Percentiles rank a stretch among this genome's conserved stretches.
phyloP scores from a whole-genome alignment of 2,113 vertebrate genomes.

The Menidia beryllina region DNA sequence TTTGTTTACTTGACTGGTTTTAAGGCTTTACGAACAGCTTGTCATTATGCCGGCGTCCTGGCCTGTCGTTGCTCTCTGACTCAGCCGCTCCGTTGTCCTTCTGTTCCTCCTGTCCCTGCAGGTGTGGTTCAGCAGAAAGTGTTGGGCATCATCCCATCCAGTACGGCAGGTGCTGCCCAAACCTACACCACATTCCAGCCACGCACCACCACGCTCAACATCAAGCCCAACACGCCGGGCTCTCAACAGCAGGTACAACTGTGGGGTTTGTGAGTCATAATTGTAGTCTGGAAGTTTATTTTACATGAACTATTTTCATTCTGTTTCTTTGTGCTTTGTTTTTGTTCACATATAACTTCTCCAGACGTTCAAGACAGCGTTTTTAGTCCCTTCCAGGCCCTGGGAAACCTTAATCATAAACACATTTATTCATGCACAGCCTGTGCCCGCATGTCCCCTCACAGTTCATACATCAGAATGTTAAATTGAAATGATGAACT shows the following conservation, averaged over 20 bases:
- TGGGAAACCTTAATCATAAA: too few relatives aligned
- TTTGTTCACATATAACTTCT: not conserved
- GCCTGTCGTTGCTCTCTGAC: not conserved
- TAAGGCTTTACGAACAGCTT: not conserved
- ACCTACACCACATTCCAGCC: conserved; percentile 97
- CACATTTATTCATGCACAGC: too few relatives aligned
- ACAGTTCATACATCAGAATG: too few relatives aligned
- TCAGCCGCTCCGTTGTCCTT: not conserved
- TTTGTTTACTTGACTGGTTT: not conserved
- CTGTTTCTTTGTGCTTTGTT: not conserved
- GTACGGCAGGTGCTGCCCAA: conserved; percentile 87
- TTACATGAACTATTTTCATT: not conserved
- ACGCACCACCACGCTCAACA: conserved; percentile 91
- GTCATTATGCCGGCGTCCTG: too few relatives aligned
- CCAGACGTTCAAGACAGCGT: too few relatives aligned
- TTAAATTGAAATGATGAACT: too few relatives aligned
- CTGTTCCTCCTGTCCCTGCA: conserved; percentile 35
- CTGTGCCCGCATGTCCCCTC: too few relatives aligned
- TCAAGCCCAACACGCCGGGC: conserved; percentile 88
- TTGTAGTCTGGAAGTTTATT: too few relatives aligned
- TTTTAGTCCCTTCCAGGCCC: too few relatives aligned
- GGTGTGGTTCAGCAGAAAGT: conserved; percentile 93
- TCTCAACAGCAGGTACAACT: conserved; percentile 84
- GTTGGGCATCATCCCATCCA: conserved; percentile 94
- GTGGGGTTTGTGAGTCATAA: not conserved